These are phyloP conservation scores for Porites lutea DNA, from an alignment of 64 coral and sea anemone species.

Conservation along the genomic window DNA sequence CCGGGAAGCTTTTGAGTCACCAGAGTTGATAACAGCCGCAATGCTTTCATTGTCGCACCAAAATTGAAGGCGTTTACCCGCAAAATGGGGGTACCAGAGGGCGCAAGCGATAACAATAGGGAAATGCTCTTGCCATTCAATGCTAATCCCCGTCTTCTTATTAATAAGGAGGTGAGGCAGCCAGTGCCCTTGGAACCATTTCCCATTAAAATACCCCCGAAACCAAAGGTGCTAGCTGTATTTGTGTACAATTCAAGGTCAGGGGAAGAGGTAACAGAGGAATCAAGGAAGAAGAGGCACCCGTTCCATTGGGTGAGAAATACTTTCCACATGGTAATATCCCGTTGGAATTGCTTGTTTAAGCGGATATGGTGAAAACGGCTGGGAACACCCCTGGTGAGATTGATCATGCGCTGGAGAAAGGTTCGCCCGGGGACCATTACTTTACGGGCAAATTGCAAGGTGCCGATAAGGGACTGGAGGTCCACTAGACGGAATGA, in stretches of 20 bases:
- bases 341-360: neutral
- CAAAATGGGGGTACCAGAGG: no score
- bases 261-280: neutral
- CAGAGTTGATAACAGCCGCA: constrained; percentile 12
- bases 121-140: neutral
- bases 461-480: neutral
- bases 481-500: neutral
- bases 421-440: neutral
- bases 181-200: constrained; percentile 22
- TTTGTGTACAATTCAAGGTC: neutral
- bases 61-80: no score
- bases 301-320: neutral
- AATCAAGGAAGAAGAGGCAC: neutral
- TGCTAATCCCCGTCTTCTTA: neutral
- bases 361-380: neutral
- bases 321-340: neutral
- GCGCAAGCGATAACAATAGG: neutral
- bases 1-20: constrained; percentile 18
- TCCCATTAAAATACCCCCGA: constrained; percentile 1
- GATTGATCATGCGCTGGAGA: neutral
- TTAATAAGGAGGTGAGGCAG: neutral
- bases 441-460: neutral
- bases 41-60: neutral
- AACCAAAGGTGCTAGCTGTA: neutral
- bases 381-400: neutral